These are phyloP conservation scores for Napeogenes sylphis DNA, from an alignment of 2,888 invertebrate genomes.

Conservation along the genomic window DNA sequence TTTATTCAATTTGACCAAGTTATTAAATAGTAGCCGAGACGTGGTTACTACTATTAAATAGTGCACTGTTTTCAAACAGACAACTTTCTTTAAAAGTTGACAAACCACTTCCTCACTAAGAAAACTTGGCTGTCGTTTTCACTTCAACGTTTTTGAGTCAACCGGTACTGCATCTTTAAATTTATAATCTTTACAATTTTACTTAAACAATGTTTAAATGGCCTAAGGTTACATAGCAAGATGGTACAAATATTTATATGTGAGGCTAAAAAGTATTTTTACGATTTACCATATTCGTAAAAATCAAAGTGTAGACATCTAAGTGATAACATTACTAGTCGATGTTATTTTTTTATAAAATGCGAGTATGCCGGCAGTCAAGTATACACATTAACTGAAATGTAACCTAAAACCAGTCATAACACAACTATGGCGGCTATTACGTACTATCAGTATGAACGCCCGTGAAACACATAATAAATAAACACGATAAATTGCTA, in stretches of 20 bases:
- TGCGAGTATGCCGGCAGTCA: slow-evolving; percentile 17
- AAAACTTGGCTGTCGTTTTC: slow-evolving; percentile 22
- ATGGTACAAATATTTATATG: too few species aligned
- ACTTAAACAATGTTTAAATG: too few species aligned
- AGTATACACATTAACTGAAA: slow-evolving; percentile 24
- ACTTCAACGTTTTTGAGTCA: slow-evolving; percentile 14
- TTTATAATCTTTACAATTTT: neutral
- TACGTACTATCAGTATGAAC: slow-evolving; percentile 19
- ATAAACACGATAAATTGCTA: slow-evolving; percentile 7
- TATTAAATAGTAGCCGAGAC: neutral
- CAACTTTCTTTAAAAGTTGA: slow-evolving; percentile 25
- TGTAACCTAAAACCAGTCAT: slow-evolving; percentile 27
- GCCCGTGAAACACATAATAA: slow-evolving; percentile 12
- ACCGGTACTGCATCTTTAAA: neutral
- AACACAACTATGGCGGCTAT: slow-evolving; percentile 24
- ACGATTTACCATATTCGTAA: too few species aligned
- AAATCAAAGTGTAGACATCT: too few species aligned
- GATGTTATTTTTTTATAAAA: neutral
- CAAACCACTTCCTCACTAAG: slow-evolving; percentile 20
- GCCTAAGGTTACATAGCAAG: too few species aligned
- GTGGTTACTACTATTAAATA: neutral
- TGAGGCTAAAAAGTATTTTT: too few species aligned
- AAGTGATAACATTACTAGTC: too few species aligned
- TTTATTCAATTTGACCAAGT: neutral
- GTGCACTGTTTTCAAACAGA: slow-evolving; percentile 9